Conservation (phyloP, 1,140 invertebrate species). For the Chionoecetes opilio region DNA sequence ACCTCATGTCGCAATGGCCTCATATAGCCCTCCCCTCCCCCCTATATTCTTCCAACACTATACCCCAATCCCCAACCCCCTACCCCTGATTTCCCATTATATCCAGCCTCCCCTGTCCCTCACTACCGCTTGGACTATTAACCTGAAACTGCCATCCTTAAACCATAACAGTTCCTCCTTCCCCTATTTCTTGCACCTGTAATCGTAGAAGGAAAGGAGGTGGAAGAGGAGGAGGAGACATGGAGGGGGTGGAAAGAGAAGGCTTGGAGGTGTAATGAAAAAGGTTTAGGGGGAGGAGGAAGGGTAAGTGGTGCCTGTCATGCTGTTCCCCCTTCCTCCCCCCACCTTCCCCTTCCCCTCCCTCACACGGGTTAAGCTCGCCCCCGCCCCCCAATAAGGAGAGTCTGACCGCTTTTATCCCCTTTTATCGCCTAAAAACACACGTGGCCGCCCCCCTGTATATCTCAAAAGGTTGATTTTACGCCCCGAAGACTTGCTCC, state of each 20-base stretch:
- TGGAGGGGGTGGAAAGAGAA: too few species aligned
- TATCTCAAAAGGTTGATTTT: conserved; percentile 33
- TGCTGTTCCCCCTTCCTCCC: too few species aligned
- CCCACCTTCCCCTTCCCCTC: neutral
- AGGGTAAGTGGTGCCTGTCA: too few species aligned
- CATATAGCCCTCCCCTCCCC: neutral
- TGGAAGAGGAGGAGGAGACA: neutral
- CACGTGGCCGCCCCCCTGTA: conserved; percentile 46
- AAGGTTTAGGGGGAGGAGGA: too few species aligned
- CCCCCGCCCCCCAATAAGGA: conserved; percentile 31
- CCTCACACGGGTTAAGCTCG: neutral
- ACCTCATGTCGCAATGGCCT: neutral
- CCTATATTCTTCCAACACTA: neutral
- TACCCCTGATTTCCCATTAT: too few species aligned
- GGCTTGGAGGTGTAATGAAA: too few species aligned
- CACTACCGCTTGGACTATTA: neutral
- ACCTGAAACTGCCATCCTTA: neutral
- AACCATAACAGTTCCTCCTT: neutral
- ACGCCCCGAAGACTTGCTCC: neutral
- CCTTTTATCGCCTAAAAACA: conserved; percentile 37
- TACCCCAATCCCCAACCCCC: neutral
- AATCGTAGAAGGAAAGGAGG: neutral
- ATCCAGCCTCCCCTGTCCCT: neutral
- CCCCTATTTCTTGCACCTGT: neutral
- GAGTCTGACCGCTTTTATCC: conserved; percentile 45